These are phyloP conservation scores for Neria commutata DNA, from an alignment of 2,888 invertebrate species.

Conservation along the genomic window DNA sequence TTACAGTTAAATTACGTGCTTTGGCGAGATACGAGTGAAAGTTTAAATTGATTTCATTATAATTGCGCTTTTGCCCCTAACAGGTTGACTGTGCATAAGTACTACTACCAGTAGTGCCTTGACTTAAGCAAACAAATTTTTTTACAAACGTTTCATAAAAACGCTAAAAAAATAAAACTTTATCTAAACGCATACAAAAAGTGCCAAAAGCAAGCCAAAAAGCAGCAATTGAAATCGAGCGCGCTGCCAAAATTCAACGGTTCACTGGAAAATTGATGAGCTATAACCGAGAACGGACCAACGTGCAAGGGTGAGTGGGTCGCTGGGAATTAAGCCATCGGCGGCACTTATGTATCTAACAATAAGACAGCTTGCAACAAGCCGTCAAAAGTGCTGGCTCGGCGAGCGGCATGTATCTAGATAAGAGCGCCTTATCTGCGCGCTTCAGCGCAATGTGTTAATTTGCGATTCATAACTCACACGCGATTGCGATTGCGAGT, in stretches of 20 bases:
- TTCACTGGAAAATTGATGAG: constrained; percentile 18
- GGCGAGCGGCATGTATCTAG: neutral
- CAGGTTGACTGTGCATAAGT: too few species aligned
- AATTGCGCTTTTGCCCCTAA: too few species aligned
- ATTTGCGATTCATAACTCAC: constrained; percentile 50
- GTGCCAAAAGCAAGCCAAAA: neutral
- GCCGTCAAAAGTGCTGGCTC: neutral
- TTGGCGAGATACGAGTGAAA: neutral
- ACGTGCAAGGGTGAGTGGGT: constrained; percentile 8
- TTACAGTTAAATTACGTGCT: neutral
- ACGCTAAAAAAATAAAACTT: neutral
- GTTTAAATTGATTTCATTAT: too few species aligned
- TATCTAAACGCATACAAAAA: neutral
- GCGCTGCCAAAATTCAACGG: constrained; percentile 6
- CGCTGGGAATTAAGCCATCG: too few species aligned
- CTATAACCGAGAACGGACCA: constrained; percentile 8
- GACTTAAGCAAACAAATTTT: too few species aligned
- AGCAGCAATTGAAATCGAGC: neutral
- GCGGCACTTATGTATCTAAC: too few species aligned
- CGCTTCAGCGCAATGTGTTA: constrained; percentile 38
- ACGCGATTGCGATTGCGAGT: constrained; percentile 36
- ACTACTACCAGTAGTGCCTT: too few species aligned
- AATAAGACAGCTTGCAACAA: too few species aligned
- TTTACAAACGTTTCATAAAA: neutral
- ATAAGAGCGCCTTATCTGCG: constrained; percentile 1